Conservation (phyloP, 2,888 invertebrate species). For the Gnatocerus cornutus region DNA sequence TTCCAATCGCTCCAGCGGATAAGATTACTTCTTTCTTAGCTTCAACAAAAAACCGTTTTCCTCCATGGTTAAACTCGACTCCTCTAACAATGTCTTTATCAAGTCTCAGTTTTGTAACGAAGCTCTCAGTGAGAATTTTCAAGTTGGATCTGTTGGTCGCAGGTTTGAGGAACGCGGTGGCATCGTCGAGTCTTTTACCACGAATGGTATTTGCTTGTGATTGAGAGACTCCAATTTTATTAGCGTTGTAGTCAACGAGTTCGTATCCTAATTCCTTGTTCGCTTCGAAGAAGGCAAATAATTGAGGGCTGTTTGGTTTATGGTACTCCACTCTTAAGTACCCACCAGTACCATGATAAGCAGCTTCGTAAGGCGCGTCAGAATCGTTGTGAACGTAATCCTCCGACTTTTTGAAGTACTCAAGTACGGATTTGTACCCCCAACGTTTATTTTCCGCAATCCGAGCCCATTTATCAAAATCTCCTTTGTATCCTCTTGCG, state of each 20-base stretch:
- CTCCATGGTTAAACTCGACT: constrained; percentile 79
- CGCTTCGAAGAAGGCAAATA: constrained; percentile 76
- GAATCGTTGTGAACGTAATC: constrained; percentile 48
- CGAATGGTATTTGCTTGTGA: constrained; percentile 79
- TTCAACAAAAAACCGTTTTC: constrained; percentile 71
- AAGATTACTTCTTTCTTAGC: constrained; percentile 84
- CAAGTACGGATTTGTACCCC: constrained; percentile 75
- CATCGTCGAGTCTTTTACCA: constrained; percentile 83
- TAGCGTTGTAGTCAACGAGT: constrained; percentile 81
- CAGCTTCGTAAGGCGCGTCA: constrained; percentile 41
- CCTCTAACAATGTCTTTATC: constrained; percentile 77
- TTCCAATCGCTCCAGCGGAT: constrained; percentile 85
- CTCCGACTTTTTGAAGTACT: constrained; percentile 69
- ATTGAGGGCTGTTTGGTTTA: constrained; percentile 40
- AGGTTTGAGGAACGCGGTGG: constrained; percentile 84
- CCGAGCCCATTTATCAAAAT: constrained; percentile 71
- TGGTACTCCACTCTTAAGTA: constrained; percentile 49
- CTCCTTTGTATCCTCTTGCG: constrained; percentile 69
- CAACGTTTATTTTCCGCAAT: constrained; percentile 63
- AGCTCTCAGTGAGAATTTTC: constrained; percentile 79
- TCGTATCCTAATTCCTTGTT: constrained; percentile 80
- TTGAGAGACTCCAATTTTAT: constrained; percentile 77
- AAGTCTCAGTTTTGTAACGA: constrained; percentile 76
- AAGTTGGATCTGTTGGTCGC: constrained; percentile 78
- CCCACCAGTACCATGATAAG: constrained; percentile 49